phyloP scores from a whole-genome alignment of 2,888 invertebrate genomes.

The Axea sp. region DNA sequence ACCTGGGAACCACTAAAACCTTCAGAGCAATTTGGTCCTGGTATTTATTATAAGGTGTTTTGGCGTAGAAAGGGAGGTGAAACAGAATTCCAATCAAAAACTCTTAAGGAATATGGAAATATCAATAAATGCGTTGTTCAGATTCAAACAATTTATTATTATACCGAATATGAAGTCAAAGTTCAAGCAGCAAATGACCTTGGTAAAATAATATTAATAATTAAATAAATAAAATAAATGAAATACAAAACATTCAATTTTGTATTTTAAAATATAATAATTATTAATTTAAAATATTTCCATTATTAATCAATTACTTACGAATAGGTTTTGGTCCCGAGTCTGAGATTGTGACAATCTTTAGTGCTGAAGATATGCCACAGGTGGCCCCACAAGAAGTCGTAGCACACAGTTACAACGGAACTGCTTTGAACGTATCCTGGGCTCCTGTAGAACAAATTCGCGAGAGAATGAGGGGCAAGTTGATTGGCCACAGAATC shows the following conservation, averaged over 20 bases:
- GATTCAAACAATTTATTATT: constrained; percentile 87
- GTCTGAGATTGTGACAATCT: constrained; percentile 87
- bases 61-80: constrained; percentile 89
- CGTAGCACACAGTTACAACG: constrained; percentile 89
- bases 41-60: constrained; percentile 93
- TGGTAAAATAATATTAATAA: constrained; percentile 79
- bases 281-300: no score
- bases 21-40: constrained; percentile 92
- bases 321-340: constrained; percentile 84
- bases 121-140: constrained; percentile 89
- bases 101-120: constrained; percentile 87
- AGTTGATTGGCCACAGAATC: constrained; percentile 94
- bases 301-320: no score
- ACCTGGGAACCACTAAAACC: constrained; percentile 90
- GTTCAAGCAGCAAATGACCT: constrained; percentile 90
- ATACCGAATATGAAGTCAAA: constrained; percentile 91
- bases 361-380: constrained; percentile 95
- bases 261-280: no score
- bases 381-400: constrained; percentile 90
- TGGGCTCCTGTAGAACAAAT: constrained; percentile 94
- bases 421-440: constrained; percentile 94
- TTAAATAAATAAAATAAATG: neutral
- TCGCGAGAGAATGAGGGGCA: constrained; percentile 91
- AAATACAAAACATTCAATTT: no score
- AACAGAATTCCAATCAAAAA: constrained; percentile 87